Base-by-base conservation (phyloP, 2,797 vertebrate species). In the Rhinella marina region DNA sequence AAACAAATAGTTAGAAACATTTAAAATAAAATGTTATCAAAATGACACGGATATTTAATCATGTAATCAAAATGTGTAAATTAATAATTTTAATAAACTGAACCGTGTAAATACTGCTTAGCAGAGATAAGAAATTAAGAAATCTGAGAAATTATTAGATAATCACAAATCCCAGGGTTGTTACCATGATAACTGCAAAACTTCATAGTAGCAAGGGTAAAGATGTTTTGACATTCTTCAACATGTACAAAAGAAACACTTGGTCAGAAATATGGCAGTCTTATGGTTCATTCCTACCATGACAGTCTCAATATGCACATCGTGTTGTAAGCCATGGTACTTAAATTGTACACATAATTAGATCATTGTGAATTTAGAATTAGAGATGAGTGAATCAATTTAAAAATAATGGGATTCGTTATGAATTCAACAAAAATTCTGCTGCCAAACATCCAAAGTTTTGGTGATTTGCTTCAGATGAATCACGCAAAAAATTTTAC, bases 201-300 rank as follows among this genome's bases (percentile, higher is more conserved):
- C 41, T 61, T 61, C 10, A 81, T 61, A 81, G 21, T 61, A 81
- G 29, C 56, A 81, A 81, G 57, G 78, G 78, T 61, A 61, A 59
- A 59, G 25, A 7, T 81, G 29, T 62, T 81, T 81, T 81, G 78
- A 81, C 78, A 81, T 61, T 81, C 61, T 81, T 29, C 17, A 77
- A 14, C 12, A 54, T 77, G 79, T 62, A 41, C 79, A 81, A 59
- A 64, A 81, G 59, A 3, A 81, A 64, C 79, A 81, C 79, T 81
- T 81, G 79, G 79, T 41, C 79, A 41, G 79, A 81, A 81, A 81
- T 81, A 62, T 81, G 57, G 56, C 59, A 81, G 57, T 32, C 79
- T 59, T 80, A 81, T 64, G 79, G 17, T 64, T 61, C 7, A 62
- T 81, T 81, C 64, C 29, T 61, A 48, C 21, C 11, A 64, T 62